These are phyloP conservation scores for Thomomys bottae DNA, from an alignment of 2,113 vertebrate species.

Conservation along the genomic window DNA sequence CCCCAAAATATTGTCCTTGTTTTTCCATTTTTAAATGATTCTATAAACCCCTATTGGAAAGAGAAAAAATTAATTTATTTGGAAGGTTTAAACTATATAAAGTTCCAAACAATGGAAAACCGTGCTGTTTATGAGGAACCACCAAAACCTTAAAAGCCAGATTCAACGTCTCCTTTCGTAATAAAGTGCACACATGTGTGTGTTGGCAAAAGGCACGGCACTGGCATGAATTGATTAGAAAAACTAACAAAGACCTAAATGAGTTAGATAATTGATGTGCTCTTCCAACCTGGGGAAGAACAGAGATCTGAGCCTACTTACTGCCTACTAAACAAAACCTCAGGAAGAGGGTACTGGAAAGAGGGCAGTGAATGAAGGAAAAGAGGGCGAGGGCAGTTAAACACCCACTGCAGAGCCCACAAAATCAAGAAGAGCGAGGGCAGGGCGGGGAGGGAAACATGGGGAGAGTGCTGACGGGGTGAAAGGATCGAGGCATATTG, in stretches of 20 bases:
- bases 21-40: slow-evolving; percentile 71
- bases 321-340: slow-evolving; percentile 12
- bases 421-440: no score
- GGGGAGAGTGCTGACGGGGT: no score
- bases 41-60: slow-evolving; percentile 59
- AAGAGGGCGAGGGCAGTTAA: no score
- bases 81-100: slow-evolving; percentile 57
- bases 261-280: not conserved
- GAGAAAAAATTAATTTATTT: slow-evolving; percentile 61
- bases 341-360: no score
- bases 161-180: slow-evolving; percentile 30
- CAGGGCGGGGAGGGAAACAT: no score
- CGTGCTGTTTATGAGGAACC: not conserved
- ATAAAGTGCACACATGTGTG: not conserved
- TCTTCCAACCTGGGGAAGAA: slow-evolving; percentile 24
- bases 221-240: not conserved
- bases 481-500: no score
- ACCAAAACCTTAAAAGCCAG: not conserved
- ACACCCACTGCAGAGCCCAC: no score
- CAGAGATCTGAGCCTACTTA: not conserved
- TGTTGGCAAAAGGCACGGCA: not conserved
- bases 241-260: slow-evolving; percentile 24
- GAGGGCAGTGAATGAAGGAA: no score
- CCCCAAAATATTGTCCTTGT: slow-evolving; percentile 45
- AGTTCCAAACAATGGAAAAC: slow-evolving; percentile 59